These are phyloP conservation scores for Sturmia bella DNA, from an alignment of 2,888 invertebrate genomes.

Conservation along the genomic window DNA sequence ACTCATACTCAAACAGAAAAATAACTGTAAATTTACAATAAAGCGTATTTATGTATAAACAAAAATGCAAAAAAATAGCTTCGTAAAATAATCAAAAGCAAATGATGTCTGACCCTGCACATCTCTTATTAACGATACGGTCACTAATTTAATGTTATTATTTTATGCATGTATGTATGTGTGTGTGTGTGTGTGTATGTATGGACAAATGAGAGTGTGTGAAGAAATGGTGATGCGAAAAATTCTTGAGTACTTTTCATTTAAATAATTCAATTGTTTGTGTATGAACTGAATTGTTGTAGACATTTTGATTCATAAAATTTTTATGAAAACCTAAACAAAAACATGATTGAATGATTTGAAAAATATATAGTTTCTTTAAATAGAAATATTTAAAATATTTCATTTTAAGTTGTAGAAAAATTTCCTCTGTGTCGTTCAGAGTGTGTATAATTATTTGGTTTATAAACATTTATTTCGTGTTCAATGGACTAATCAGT, in stretches of 20 bases:
- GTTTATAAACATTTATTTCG: constrained; percentile 19
- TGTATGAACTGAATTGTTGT: background rate
- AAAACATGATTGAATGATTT: background rate
- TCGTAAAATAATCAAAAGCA: constrained; percentile 54
- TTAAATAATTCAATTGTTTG: background rate
- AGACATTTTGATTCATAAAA: constrained; percentile 23
- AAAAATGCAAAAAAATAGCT: constrained; percentile 49
- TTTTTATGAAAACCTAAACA: constrained; percentile 27
- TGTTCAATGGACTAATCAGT: background rate
- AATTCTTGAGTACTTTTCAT: background rate
- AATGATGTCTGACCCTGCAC: background rate
- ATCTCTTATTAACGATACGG: constrained; percentile 33
- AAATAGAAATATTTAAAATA: no score
- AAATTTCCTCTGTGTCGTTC: background rate
- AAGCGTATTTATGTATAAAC: constrained; percentile 21
- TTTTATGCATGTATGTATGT: background rate
- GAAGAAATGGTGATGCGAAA: background rate
- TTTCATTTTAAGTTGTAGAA: no score
- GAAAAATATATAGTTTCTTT: constrained; percentile 2
- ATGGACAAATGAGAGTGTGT: background rate
- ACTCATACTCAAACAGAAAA: no score
- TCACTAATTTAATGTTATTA: no score
- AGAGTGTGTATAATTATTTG: background rate
- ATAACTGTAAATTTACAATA: constrained; percentile 49
- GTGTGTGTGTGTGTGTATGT: constrained; percentile 10